Evolutionary conservation across 2,113 vertebrate species (phyloP).

Genomic region (Ranitomeya imitator): DNA sequence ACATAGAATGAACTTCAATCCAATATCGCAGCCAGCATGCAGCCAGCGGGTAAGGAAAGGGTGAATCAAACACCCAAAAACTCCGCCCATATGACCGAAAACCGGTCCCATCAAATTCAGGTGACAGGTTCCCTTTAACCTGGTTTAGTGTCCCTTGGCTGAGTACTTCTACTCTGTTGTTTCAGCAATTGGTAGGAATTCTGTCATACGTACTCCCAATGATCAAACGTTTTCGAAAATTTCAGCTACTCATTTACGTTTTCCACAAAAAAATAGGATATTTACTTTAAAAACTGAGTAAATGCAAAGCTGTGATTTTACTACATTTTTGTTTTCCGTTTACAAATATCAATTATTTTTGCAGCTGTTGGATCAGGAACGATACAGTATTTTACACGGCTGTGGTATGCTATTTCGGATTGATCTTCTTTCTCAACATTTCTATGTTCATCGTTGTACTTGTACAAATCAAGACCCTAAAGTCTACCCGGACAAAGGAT

Average conservation of each 20-base stretch:
- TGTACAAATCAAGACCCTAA: conserved; percentile 76
- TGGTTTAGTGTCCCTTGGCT: too few relatives aligned
- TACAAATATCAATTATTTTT: conserved; percentile 30
- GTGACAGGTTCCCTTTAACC: too few relatives aligned
- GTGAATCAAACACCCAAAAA: too few relatives aligned
- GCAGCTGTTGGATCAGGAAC: conserved; percentile 86
- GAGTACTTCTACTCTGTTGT: too few relatives aligned
- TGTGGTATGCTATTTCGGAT: conserved; percentile 76
- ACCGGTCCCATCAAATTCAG: too few relatives aligned
- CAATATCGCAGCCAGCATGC: too few relatives aligned
- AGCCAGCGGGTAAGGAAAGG: too few relatives aligned
- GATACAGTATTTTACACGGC: conserved; percentile 76
- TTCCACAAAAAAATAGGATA: not conserved
- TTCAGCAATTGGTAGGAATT: too few relatives aligned
- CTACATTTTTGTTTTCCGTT: conserved; percentile 7
- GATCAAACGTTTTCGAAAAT: too few relatives aligned
- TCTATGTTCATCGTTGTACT: conserved; percentile 81
- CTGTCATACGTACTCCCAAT: too few relatives aligned
- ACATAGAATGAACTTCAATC: too few relatives aligned
- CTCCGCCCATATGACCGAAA: too few relatives aligned
- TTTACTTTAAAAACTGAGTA: not conserved
- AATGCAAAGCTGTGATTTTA: not conserved
- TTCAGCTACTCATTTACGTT: not conserved
- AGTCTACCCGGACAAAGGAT: conserved; percentile 64
- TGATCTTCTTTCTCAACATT: conserved; percentile 79